Evolutionary conservation across 2,113 vertebrate genomes (phyloP), one percentile per base, ranked within the genome.

Genomic region (Laticauda colubrina): DNA sequence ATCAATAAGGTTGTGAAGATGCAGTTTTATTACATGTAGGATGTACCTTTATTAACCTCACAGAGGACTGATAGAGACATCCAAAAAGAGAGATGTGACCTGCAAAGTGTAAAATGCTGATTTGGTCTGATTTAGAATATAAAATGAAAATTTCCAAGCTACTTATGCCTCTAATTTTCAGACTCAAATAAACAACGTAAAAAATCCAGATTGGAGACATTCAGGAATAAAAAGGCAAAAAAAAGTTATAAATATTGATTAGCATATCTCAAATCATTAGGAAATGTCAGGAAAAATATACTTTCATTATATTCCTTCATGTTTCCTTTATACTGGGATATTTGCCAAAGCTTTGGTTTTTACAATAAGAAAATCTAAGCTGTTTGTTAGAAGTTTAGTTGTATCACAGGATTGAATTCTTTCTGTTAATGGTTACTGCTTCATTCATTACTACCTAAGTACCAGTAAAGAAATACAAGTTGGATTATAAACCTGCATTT

Each of bases 401-500:
- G 43, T 64, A 26, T 4, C n/a, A 51, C 69, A 39, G 54, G 89
- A 89, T 94, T 92, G 89, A 96, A 92, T 92, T 92, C 34, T 96
- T 95, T 94, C 43, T 48, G 0, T 59, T 94, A 90, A 94, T 95
- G 93, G 95, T 94, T 95, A 95, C 91, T 89, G 90, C 89, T 94
- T 95, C 89, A 91, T 93, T 94, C 94, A 93, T 39, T 91, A 89
- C 55, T 94, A 89, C 48, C 48, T 53, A 53, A 88, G 45, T 57
- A 55, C 34, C 69, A 86, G 88, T 45, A 95, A 93, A 94, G 64
- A 89, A 92, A 93, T 85, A 55, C 85, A 88, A 94, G 93, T 89
- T 92, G 96, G 94, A 97, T 97, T 95, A 96, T 94, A 95, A 94
- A 92, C 94, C 97, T 97, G 90, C 92, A 88, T 91, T 96, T 90